phyloP scores from a whole-genome alignment of 1,140 invertebrate genomes.

The Theocolax elegans region DNA sequence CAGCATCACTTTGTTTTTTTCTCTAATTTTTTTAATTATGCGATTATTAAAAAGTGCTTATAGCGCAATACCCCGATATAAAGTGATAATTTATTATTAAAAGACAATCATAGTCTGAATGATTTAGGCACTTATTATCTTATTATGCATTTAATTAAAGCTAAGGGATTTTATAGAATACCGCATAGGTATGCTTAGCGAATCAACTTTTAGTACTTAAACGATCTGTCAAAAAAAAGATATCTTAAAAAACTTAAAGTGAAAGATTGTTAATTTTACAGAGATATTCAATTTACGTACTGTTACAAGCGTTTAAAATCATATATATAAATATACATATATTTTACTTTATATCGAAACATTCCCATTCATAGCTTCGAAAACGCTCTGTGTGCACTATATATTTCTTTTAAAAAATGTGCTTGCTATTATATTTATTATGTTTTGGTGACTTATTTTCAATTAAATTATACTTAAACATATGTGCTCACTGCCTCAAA shows the following conservation, averaged over 20 bases:
- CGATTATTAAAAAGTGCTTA: slow-evolving; percentile 30
- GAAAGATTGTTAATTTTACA: slow-evolving; percentile 37
- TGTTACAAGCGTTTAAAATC: slow-evolving; percentile 43
- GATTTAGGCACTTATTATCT: slow-evolving; percentile 27
- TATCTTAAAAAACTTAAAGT: slow-evolving; percentile 36
- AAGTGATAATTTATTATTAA: slow-evolving; percentile 39
- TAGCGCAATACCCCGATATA: slow-evolving; percentile 26
- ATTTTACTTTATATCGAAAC: slow-evolving; percentile 41
- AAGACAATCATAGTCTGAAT: slow-evolving; percentile 28
- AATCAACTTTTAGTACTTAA: slow-evolving; percentile 38
- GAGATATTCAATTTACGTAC: slow-evolving; percentile 42
- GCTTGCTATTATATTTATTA: slow-evolving; percentile 23
- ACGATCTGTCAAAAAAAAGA: slow-evolving; percentile 34
- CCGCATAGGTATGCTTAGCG: slow-evolving; percentile 31
- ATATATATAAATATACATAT: no score
- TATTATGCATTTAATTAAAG: slow-evolving; percentile 37
- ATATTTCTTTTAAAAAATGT: slow-evolving; percentile 19
- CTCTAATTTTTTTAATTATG: slow-evolving; percentile 18
- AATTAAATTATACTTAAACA: slow-evolving; percentile 10
- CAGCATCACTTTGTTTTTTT: slow-evolving; percentile 39
- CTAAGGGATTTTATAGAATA: slow-evolving; percentile 36
- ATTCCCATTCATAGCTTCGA: slow-evolving; percentile 40
- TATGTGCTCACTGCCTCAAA: slow-evolving; percentile 29
- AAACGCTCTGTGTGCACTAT: slow-evolving; percentile 23
- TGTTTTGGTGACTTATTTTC: background rate